Conservation (phyloP, 2,888 invertebrate genomes). For the Drosophila yooni region DNA sequence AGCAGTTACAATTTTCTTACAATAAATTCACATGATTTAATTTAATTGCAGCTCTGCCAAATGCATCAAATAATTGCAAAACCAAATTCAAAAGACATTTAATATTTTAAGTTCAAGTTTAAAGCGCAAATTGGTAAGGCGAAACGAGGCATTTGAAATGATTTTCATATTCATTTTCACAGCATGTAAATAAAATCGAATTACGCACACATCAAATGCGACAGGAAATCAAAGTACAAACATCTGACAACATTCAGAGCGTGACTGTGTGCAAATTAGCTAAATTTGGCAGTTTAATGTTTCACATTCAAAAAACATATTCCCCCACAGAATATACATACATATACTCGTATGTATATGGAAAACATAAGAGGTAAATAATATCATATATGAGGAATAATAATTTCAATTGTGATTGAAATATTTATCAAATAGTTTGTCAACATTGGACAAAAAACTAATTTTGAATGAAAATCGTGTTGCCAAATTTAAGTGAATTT, state of each 20-base stretch:
- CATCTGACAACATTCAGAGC: background rate
- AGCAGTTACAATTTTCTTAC: no score
- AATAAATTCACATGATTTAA: background rate
- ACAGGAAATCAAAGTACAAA: conserved; percentile 48
- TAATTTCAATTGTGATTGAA: background rate
- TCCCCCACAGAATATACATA: background rate
- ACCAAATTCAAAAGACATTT: no score
- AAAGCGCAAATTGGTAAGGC: background rate
- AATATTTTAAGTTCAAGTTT: background rate
- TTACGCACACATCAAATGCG: conserved; percentile 54
- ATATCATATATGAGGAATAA: background rate
- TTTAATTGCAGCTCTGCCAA: background rate
- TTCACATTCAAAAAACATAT: conserved; percentile 4
- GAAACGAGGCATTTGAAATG: conserved; percentile 9
- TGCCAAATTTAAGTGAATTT: background rate
- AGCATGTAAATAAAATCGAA: conserved; percentile 50
- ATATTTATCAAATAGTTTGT: background rate
- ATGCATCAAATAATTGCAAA: background rate
- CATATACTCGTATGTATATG: no score
- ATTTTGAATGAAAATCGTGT: background rate
- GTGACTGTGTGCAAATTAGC: conserved; percentile 35
- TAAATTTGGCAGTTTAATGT: conserved; percentile 38
- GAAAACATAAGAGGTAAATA: background rate
- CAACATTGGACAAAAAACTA: background rate
- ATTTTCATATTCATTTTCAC: conserved; percentile 22